Evolutionary conservation across 2,888 invertebrate species (phyloP).

Genomic region (Drosophila lacicola): DNA sequence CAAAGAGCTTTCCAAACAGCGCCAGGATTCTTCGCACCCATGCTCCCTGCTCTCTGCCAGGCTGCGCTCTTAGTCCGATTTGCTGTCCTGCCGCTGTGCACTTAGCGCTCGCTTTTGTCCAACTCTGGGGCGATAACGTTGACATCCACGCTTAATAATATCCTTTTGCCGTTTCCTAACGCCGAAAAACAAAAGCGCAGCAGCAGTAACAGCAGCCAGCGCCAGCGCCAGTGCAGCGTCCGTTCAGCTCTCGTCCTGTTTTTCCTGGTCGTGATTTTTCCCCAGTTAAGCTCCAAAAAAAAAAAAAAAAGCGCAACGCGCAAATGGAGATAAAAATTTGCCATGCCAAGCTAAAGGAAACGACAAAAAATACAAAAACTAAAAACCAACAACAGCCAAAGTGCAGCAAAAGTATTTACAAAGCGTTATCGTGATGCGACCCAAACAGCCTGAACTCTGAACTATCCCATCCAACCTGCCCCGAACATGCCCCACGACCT

Average conservation of each 20-base stretch:
- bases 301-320: conserved; percentile 64
- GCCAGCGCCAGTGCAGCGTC: conserved; percentile 17
- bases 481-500: conserved; percentile 14
- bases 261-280: conserved; percentile 71
- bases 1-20: conserved; percentile 76
- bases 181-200: conserved; percentile 73
- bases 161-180: conserved; percentile 63
- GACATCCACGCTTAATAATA: conserved; percentile 81
- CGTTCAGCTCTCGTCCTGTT: conserved; percentile 42
- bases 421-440: conserved; percentile 78
- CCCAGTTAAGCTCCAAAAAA: conserved; percentile 54
- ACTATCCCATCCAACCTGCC: conserved; percentile 34
- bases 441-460: conserved; percentile 63
- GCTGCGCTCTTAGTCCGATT: conserved; percentile 36
- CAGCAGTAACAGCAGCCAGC: conserved; percentile 16
- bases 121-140: conserved; percentile 69
- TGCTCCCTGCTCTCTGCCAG: background rate
- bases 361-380: conserved; percentile 57
- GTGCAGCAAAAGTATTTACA: conserved; percentile 81
- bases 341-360: conserved; percentile 76
- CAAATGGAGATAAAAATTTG: conserved; percentile 80
- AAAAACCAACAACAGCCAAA: conserved; percentile 70
- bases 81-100: conserved; percentile 57
- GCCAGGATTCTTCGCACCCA: conserved; percentile 23
- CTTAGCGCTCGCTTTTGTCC: conserved; percentile 62